Conservation (phyloP, 2,888 invertebrate genomes). For the Lasius platythorax region DNA sequence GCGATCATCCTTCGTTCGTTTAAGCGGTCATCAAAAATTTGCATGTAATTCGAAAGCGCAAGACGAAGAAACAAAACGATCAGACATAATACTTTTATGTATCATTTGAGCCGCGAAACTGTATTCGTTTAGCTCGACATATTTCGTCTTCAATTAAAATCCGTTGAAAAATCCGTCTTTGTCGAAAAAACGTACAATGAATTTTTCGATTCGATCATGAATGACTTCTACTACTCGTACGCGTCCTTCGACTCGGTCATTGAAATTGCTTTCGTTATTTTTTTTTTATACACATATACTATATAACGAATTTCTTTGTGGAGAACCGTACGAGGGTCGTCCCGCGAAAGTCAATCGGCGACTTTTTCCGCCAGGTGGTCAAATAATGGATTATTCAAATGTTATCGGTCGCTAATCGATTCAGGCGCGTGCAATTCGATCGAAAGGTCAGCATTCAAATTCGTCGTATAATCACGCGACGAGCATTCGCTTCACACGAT, state of each 20-base stretch:
- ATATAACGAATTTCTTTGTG: not conserved
- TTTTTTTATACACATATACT: not conserved
- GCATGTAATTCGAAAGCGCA: not conserved
- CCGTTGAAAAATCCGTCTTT: too few species aligned
- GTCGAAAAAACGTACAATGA: too few species aligned
- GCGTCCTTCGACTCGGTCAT: too few species aligned
- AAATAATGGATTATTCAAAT: constrained; percentile 11
- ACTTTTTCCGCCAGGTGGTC: constrained; percentile 9
- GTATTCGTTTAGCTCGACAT: too few species aligned
- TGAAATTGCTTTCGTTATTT: not conserved
- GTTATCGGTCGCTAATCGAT: not conserved
- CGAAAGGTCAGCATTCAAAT: constrained; percentile 7
- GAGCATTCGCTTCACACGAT: not conserved
- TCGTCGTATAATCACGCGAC: not conserved
- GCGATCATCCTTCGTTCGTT: not conserved
- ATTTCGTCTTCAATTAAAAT: too few species aligned
- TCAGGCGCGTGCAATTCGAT: not conserved
- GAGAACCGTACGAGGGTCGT: too few species aligned
- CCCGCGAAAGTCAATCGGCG: not conserved
- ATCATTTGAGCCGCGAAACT: constrained; percentile 21
- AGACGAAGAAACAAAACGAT: not conserved
- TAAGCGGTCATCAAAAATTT: not conserved
- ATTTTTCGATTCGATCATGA: too few species aligned
- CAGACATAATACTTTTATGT: constrained; percentile 47
- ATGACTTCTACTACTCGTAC: too few species aligned